phyloP scores from a whole-genome alignment of 2,888 invertebrate genomes.

The Phortica okadai region DNA sequence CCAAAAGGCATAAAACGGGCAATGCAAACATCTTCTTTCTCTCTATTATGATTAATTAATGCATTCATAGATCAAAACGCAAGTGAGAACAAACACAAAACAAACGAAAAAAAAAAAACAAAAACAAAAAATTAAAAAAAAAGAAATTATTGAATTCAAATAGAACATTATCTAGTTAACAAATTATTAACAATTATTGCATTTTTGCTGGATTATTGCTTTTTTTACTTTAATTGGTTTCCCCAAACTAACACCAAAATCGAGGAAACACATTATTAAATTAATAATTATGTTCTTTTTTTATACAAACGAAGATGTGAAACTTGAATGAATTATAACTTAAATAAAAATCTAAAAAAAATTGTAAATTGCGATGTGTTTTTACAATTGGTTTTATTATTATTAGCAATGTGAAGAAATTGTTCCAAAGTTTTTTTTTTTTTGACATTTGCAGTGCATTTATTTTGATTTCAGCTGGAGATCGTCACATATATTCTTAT shows the following conservation, averaged over 20 bases:
- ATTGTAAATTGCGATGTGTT: slow-evolving; percentile 46
- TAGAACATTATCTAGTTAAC: slow-evolving; percentile 61
- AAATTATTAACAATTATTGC: slow-evolving; percentile 64
- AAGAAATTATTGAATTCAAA: slow-evolving; percentile 48
- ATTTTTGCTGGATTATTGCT: slow-evolving; percentile 60
- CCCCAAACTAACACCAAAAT: slow-evolving; percentile 48
- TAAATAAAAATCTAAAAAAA: slow-evolving; percentile 67
- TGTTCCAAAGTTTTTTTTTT: not conserved
- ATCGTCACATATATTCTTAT: slow-evolving; percentile 51
- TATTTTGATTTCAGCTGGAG: slow-evolving; percentile 56
- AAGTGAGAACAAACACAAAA: slow-evolving; percentile 13
- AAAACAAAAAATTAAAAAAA: slow-evolving; percentile 41
- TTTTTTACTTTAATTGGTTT: slow-evolving; percentile 53
- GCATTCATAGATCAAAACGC: slow-evolving; percentile 18
- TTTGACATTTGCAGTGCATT: slow-evolving; percentile 38
- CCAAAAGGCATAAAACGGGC: no score
- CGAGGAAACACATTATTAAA: slow-evolving; percentile 55
- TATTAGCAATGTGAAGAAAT: not conserved
- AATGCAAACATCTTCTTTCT: not conserved
- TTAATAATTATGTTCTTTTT: slow-evolving; percentile 71
- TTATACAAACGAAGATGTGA: slow-evolving; percentile 68
- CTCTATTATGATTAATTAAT: not conserved
- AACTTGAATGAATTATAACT: slow-evolving; percentile 72
- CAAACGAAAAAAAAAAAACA: slow-evolving; percentile 43
- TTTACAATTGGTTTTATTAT: not conserved